Conservation (phyloP, 2,888 invertebrate genomes). For the Exocentrus adspersus region DNA sequence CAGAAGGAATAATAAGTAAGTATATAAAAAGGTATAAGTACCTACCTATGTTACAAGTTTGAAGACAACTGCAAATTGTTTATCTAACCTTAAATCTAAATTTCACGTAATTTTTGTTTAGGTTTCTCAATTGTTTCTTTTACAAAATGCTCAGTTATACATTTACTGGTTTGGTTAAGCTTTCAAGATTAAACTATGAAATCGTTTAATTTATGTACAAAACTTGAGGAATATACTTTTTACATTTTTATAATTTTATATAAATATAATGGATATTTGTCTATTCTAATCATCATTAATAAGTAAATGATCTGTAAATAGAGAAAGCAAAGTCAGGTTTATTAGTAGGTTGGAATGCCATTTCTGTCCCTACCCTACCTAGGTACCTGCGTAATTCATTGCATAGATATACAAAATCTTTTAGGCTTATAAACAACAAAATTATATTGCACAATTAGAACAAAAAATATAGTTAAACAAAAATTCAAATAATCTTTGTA, state of each 20-base stretch:
- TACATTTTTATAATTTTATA: constrained; percentile 23
- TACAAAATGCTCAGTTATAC: constrained; percentile 29
- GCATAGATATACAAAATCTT: constrained; percentile 36
- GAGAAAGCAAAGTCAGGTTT: background rate
- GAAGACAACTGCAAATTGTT: constrained; percentile 45
- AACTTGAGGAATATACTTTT: constrained; percentile 27
- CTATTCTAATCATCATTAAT: constrained; percentile 14
- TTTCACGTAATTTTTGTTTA: constrained; percentile 31
- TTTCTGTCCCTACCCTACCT: too few species aligned
- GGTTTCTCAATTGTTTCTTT: constrained; percentile 29
- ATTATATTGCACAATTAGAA: constrained; percentile 32
- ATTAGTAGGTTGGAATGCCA: too few species aligned
- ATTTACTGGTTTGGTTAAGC: constrained; percentile 23
- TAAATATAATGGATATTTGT: constrained; percentile 22
- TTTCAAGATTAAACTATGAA: constrained; percentile 36
- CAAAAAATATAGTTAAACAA: constrained; percentile 22
- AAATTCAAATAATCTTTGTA: constrained; percentile 31
- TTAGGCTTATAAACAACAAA: constrained; percentile 18
- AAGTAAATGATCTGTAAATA: constrained; percentile 14
- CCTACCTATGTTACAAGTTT: constrained; percentile 43
- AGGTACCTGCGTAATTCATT: constrained; percentile 40
- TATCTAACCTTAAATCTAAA: constrained; percentile 41
- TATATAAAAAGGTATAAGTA: constrained; percentile 49
- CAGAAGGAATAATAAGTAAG: too few species aligned
- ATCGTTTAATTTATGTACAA: constrained; percentile 37